A percentile compares a stretch with the other conserved stretches of the same genome.
These are phyloP conservation scores for Plebejus anna DNA, from an alignment of 2,888 invertebrate species.

Conservation along the genomic window DNA sequence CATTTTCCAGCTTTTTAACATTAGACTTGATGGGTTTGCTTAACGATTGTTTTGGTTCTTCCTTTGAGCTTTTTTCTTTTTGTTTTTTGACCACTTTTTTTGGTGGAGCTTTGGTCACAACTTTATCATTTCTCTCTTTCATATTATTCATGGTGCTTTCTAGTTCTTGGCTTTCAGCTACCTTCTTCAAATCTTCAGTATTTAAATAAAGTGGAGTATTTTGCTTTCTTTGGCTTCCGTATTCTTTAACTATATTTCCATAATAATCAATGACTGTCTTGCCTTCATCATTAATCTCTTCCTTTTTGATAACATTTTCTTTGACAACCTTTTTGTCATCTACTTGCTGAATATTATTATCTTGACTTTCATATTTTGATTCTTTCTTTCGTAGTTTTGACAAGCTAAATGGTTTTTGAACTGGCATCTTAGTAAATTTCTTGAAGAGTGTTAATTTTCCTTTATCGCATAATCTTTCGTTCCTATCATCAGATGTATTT, in stretches of 20 bases:
- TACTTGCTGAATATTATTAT: conserved; percentile 31
- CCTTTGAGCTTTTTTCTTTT: neutral
- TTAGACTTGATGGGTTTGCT: conserved; percentile 27
- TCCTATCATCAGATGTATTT: conserved; percentile 41
- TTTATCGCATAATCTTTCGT: conserved; percentile 48
- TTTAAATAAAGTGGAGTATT: conserved; percentile 79
- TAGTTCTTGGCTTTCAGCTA: conserved; percentile 72
- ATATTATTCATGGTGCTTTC: conserved; percentile 43
- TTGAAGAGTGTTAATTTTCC: conserved; percentile 60
- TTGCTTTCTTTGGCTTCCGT: conserved; percentile 76
- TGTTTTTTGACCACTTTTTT: conserved; percentile 21
- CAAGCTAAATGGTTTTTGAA: conserved; percentile 60
- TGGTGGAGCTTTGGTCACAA: conserved; percentile 36
- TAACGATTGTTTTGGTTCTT: neutral
- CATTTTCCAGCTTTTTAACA: conserved; percentile 25
- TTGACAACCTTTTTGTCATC: conserved; percentile 38
- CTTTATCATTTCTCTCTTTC: conserved; percentile 45
- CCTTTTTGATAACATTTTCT: conserved; percentile 48
- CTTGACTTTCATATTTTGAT: conserved; percentile 43
- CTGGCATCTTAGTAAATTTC: conserved; percentile 67
- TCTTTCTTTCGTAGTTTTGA: conserved; percentile 64
- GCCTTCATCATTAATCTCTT: conserved; percentile 67
- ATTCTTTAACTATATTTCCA: conserved; percentile 87
- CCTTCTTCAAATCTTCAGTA: conserved; percentile 81
- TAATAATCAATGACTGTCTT: conserved; percentile 88